These are phyloP conservation scores for Napeogenes inachia DNA, from an alignment of 2,888 invertebrate genomes.

Conservation along the genomic window DNA sequence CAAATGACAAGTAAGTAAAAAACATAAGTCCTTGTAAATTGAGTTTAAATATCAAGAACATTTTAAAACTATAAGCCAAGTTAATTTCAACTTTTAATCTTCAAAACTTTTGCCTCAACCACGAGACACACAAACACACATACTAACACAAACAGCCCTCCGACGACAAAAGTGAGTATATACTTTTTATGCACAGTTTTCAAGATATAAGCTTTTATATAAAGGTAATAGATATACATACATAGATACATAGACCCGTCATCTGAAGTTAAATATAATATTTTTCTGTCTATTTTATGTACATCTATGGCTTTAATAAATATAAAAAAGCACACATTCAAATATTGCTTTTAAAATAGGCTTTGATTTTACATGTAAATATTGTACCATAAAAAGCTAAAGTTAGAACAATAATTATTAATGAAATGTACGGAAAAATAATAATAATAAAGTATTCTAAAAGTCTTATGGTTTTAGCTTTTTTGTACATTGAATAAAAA, in stretches of 20 bases:
- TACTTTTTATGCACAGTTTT: conserved; percentile 29
- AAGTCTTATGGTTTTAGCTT: too few relatives aligned
- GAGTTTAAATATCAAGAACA: too few relatives aligned
- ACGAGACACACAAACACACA: conserved; percentile 63
- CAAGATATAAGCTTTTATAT: conserved; percentile 12
- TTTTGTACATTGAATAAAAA: too few relatives aligned
- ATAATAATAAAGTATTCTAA: too few relatives aligned
- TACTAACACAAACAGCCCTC: conserved; percentile 39
- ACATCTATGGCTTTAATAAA: background rate
- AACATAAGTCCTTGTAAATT: background rate
- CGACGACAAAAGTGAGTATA: conserved; percentile 66
- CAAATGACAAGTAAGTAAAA: background rate
- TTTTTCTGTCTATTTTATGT: background rate
- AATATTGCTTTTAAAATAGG: conserved; percentile 1
- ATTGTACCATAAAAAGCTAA: conserved; percentile 4
- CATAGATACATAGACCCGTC: background rate
- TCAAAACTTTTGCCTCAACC: conserved; percentile 33
- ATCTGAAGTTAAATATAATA: background rate
- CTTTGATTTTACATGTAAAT: conserved; percentile 1
- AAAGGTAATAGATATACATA: background rate
- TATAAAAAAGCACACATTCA: background rate
- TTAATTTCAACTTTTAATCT: background rate
- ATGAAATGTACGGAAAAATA: background rate
- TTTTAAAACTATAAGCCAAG: too few relatives aligned
- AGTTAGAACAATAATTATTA: background rate